Evolutionary conservation across 2,888 invertebrate species (phyloP).

Genomic region (Sabatieria punctata): DNA sequence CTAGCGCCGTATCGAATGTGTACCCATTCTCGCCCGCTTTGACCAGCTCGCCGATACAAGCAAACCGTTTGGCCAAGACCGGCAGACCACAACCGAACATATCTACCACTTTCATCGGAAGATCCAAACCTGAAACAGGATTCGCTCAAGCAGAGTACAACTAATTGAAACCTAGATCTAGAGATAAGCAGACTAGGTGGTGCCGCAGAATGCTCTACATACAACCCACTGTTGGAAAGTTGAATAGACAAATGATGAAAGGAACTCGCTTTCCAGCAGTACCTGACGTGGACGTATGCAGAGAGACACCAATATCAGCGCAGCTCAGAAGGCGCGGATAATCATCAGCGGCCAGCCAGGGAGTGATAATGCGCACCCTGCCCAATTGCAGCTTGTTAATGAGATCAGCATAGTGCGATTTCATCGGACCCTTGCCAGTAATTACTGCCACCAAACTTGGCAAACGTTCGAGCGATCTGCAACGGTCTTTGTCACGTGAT

Average conservation of each 20-base stretch:
- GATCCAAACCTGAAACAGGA: conserved; percentile 57
- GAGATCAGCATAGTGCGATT: conserved; percentile 34
- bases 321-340: conserved; percentile 76
- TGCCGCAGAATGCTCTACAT: no score
- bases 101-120: conserved; percentile 99
- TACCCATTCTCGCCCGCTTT: conserved; percentile 52
- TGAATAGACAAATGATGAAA: no score
- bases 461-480: no score
- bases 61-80: conserved; percentile 62
- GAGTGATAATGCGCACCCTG: conserved; percentile 44
- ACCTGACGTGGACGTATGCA: conserved; percentile 79
- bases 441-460: conserved; percentile 57
- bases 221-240: no score
- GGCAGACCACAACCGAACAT: conserved; percentile 95
- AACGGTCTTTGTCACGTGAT: no score
- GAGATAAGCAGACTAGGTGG: no score
- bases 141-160: no score
- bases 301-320: conserved; percentile 86
- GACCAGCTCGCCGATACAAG: conserved; percentile 25
- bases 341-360: conserved; percentile 77
- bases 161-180: no score
- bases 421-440: conserved; percentile 92
- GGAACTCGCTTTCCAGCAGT: no score
- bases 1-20: conserved; percentile 53
- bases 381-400: not conserved